Conservation (phyloP, 53 echinoderm and acorn worm species). For the Stichopus horrens region DNA sequence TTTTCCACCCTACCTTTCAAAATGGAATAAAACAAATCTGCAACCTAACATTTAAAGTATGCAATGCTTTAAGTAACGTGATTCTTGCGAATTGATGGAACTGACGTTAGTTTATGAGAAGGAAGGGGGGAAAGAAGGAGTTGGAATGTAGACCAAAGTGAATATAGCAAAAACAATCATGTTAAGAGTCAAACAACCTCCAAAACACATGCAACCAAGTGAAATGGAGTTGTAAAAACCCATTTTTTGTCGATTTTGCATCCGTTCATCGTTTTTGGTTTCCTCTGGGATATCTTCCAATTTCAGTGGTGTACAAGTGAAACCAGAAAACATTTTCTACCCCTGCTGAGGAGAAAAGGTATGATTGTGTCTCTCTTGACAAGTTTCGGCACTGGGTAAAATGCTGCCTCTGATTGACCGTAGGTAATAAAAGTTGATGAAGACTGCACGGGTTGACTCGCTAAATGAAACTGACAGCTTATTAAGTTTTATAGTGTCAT, state of each 20-base stretch:
- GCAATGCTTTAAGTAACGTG: no score
- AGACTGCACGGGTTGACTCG: conserved; percentile 20
- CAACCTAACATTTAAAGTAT: no score
- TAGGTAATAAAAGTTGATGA: conserved; percentile 23
- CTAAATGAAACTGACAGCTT: conserved; percentile 29
- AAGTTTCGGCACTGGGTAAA: not conserved
- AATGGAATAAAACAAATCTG: no score
- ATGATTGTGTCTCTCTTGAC: not conserved
- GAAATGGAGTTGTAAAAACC: no score
- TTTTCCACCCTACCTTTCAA: no score
- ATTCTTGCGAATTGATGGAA: no score
- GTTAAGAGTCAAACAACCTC: no score
- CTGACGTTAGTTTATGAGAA: no score
- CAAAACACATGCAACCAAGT: no score
- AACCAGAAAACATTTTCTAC: not conserved
- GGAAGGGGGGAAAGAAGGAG: no score
- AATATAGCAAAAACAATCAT: no score
- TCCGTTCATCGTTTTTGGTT: not conserved
- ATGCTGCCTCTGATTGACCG: not conserved
- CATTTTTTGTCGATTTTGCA: not conserved
- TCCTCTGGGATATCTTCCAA: not conserved
- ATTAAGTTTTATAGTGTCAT: conserved; percentile 36
- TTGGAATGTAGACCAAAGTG: no score
- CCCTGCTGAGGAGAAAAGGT: not conserved
- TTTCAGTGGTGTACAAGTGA: conserved; percentile 9